Evolutionary conservation across 2,797 vertebrate species (phyloP), one percentile per base, ranked within the genome.

Genomic region (Clarias pachynema): DNA sequence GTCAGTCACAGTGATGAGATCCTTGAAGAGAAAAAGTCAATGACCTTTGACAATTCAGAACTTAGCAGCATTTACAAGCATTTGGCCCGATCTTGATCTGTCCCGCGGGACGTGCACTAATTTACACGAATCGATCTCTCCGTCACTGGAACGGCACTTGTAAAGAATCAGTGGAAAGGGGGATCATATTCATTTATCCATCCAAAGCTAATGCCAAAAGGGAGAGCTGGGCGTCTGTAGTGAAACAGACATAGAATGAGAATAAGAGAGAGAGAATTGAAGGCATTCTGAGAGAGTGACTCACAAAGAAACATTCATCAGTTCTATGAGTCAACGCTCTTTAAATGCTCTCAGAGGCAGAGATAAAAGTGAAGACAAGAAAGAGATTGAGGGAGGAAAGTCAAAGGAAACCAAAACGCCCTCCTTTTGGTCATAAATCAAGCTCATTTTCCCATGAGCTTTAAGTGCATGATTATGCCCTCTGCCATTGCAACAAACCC

Each of bases 401-500:
- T 80, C 78, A 80, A 90, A 84, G 81, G 89, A 86, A 91, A 83
- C 86, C 85, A 87, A 87, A 82, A 87, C 75, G 89, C 70, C 89
- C 91, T 92, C 87, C 89, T 90, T 91, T 86, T 90, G 89, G 84
- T 49, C 37, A 77, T 78, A 84, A 86, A 79, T 81, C 69, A 77
- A 53, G 79, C 75, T 87, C 87, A 87, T 86, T 79, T 88, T 84
- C 89, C 87, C 73, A 90, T 89, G 86, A 91, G 83, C 87, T 20
- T 85, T 86, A 85, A 90, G 85, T 86, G 88, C 89, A 92, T 91
- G 88, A 92, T 92, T 91, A 89, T 75, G 83, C 90, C 91, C 91
- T 90, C 89, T 84, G 34, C 57, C 86, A 89, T 88, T 94, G 91
- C 92, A 93, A 88, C 93, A 95, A 94, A 95, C 89, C 75, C 86